Evolutionary conservation across 2,888 invertebrate genomes (phyloP), one percentile per base, ranked within the genome.

Genomic region (Limnephilus rhombicus): DNA sequence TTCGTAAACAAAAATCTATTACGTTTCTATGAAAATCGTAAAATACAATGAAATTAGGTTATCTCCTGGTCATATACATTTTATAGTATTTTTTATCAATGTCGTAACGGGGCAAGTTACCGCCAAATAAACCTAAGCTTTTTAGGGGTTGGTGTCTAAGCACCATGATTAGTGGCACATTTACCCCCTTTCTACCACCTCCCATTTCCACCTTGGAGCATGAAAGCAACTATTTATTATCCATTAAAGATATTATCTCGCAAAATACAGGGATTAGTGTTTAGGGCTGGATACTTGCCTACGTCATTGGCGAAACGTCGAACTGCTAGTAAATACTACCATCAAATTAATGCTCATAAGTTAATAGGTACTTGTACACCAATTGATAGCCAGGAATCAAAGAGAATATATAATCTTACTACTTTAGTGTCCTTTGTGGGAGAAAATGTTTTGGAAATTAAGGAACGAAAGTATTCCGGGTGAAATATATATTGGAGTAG

Each of bases 121-220:
- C 34, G 31, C 45, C 45, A 89, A 82, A 82, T 82, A 82, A 18
- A 82, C 89, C 45, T 1, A 82, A 34, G 80, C 12, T 82, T 88
- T 88, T 87, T 82, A 82, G 80, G 85, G 90, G 88, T 68, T 83
- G 68, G 81, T 89, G 13, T 91, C 91, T 92, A 92, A 93, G 91
- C 91, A 91, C 92, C 83, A 91, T 93, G 92, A 93, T 93, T 93
- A 93, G 93, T 89, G 91, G 91, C 88, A 86, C 91, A 90, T 92
- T 93, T 91, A 85, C 90, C 68, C 87, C 90, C 85, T 89, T 37
- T 80, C 85, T 68, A 82, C 85, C 89, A 83, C 91, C 45, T 88
- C 80, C 31, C 53, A 83, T 83, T 89, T 82, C n/a, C 37, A 37
- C 34, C 85, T 49, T n/a, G 49, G 31, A 86, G 91, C 41, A 83